Conservation (phyloP, 2,113 vertebrate species). For the Tichodroma muraria region DNA sequence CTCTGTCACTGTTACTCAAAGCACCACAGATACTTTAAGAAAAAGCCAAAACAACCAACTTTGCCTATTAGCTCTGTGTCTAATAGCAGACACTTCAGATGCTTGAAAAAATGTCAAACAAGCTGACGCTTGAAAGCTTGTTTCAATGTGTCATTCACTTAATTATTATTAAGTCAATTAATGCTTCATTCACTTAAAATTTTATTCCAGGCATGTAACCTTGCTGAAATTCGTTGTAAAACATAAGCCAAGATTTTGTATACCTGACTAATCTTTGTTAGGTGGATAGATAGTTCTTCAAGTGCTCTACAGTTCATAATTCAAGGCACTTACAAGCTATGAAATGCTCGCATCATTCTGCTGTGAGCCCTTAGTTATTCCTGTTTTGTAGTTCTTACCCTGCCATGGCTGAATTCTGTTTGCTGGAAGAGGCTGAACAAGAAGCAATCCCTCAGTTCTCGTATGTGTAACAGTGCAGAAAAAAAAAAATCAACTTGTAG, state of each 20-base stretch:
- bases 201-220: background rate
- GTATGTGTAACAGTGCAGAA: background rate
- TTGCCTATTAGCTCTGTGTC: background rate
- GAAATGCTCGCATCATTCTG: conserved; percentile 10
- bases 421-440: background rate
- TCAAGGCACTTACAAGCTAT: conserved; percentile 29
- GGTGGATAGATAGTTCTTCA: background rate
- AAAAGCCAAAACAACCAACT: background rate
- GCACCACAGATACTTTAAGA: background rate
- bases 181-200: background rate
- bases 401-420: background rate
- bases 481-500: background rate
- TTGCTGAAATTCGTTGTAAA: background rate
- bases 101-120: background rate
- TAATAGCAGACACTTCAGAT: conserved; percentile 1
- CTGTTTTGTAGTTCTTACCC: background rate
- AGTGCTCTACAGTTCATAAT: background rate
- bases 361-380: conserved; percentile 24
- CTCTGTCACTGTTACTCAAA: background rate
- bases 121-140: background rate
- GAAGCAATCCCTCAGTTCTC: background rate
- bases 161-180: no score
- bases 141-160: background rate
- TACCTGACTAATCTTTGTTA: background rate
- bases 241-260: background rate